Evolutionary conservation across 2,888 invertebrate genomes (phyloP), one percentile per base, ranked within the genome.

Genomic region (Amaurobius ferox): DNA sequence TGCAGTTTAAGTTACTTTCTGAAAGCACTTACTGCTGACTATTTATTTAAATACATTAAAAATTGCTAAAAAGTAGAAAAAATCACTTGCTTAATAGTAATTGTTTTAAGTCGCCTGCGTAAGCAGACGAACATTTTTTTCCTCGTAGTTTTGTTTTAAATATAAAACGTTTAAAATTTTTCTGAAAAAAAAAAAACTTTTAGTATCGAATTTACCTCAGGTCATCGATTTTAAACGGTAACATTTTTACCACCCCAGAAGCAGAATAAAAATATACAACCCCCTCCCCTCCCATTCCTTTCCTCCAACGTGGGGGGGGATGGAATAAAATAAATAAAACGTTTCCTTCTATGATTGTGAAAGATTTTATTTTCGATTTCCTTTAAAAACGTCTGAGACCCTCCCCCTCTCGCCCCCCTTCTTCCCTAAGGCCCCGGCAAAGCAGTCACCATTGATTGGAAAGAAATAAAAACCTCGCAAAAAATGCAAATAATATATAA

Each of bases 321-420:
- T 29, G 66, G 9, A 61, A 35, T 19, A 55, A 32, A 78, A 62
- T 13, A 40, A 40, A 40, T 29, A 79, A 40, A 62, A 62, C 28
- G 55, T 29, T 16, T 48, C 64, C 40, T 32, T 40, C 40, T 61
- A 81, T 81, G 81, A 81, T 81, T 81, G 81, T 81, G 81, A 81
- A 81, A 81, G 81, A 81, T 81, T 81, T 81, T 81, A 81, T 74
- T 76, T 81, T 81, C 81, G 81, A 81, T 81, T 81, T 81, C 81
- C 81, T 81, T 81, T 81, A 81, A 81, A 80, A 70, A 44, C 30
- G 32, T 9, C n/a, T 1, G 26, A 39, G 16, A 67, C 62, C 28
- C 68, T 55, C 11, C 28, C 9, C 23, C 39, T 48, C 29, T n/a
- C n/a, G n/a, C n/a, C 40, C 29, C 13, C 26, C 9, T 32, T 55